Percentiles rank a stretch among this genome's conserved stretches.
These are phyloP conservation scores for Anguilla pacifica DNA, from an alignment of 2,797 vertebrate genomes.

Conservation along the genomic window DNA sequence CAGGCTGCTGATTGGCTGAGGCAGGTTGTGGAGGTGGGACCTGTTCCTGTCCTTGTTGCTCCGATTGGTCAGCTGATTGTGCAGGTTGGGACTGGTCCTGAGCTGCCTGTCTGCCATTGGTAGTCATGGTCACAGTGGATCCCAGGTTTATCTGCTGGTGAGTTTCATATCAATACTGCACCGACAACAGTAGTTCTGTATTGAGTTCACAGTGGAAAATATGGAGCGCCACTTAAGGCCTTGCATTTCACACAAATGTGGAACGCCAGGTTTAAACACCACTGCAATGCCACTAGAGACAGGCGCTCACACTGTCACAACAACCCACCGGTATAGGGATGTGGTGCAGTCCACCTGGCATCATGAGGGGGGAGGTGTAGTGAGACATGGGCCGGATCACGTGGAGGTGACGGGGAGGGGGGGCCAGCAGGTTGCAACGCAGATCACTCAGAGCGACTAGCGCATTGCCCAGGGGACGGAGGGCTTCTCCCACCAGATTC, in stretches of 20 bases:
- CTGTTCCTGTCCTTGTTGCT: slow-evolving; percentile 73
- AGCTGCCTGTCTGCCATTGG: slow-evolving; percentile 71
- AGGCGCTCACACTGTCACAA: neutral
- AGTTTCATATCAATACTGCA: slow-evolving; percentile 12
- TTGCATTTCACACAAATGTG: neutral
- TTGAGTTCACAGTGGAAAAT: neutral
- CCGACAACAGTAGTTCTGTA: neutral
- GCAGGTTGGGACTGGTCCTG: slow-evolving; percentile 67
- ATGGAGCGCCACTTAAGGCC: neutral
- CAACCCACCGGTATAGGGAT: slow-evolving; percentile 79
- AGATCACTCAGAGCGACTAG: slow-evolving; percentile 88
- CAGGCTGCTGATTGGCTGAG: slow-evolving; percentile 73
- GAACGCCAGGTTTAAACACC: neutral
- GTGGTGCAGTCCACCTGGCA: slow-evolving; percentile 82
- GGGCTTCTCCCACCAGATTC: slow-evolving; percentile 83
- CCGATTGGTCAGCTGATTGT: slow-evolving; percentile 64
- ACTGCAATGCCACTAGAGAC: neutral
- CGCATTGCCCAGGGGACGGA: slow-evolving; percentile 86
- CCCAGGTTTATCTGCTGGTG: slow-evolving; percentile 83
- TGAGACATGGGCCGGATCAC: slow-evolving; percentile 89
- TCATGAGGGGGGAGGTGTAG: slow-evolving; percentile 80
- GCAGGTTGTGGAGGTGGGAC: slow-evolving; percentile 66
- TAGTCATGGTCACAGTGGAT: slow-evolving; percentile 81
- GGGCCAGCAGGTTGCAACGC: slow-evolving; percentile 83
- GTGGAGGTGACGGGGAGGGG: slow-evolving; percentile 83